phyloP scores from a whole-genome alignment of 2,797 vertebrate genomes.

The Anolis apletophallus region DNA sequence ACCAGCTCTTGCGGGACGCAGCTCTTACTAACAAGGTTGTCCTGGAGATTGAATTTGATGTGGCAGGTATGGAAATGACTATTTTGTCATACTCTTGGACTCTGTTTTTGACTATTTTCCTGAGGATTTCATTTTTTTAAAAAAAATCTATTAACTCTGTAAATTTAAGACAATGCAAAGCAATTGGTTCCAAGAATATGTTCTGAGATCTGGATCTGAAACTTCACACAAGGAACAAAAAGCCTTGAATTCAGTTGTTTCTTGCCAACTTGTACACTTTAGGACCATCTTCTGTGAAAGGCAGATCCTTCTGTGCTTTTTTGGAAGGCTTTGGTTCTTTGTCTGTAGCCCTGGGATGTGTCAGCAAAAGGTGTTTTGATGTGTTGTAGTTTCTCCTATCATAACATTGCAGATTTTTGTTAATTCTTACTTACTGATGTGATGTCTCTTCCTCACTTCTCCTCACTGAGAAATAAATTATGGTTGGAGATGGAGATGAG shows the following conservation, averaged over 20 bases:
- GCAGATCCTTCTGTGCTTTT: background rate
- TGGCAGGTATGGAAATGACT: constrained; percentile 84
- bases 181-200: background rate
- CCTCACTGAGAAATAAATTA: background rate
- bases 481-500: background rate
- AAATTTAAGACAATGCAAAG: background rate
- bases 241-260: background rate
- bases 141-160: background rate
- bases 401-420: background rate
- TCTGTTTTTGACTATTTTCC: background rate
- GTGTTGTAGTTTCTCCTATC: background rate
- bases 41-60: constrained; percentile 94
- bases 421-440: background rate
- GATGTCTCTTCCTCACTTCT: background rate
- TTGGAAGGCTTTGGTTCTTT: background rate
- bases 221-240: background rate
- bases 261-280: background rate
- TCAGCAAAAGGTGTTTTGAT: background rate
- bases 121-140: background rate
- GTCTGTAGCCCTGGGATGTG: background rate
- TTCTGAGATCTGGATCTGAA: background rate
- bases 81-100: background rate
- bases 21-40: constrained; percentile 91
- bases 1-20: constrained; percentile 92
- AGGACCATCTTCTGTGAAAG: background rate